A percentile compares a stretch with the other conserved stretches of the same genome.
Evolutionary conservation across 1,140 invertebrate genomes (phyloP).

Genomic region (Geopemphigus sp.): DNA sequence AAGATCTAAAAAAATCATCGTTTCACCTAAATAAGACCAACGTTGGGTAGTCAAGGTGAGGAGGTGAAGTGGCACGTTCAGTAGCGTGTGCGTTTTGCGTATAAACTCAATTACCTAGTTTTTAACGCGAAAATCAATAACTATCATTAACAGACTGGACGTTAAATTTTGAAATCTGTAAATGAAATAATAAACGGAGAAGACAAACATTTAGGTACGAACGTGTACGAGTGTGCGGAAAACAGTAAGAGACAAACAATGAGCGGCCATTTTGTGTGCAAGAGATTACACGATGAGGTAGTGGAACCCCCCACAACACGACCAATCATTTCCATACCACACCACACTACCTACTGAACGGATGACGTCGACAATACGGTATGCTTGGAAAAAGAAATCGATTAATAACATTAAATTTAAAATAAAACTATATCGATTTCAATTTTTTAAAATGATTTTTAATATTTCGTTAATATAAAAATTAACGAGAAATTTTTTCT

Average conservation of each 20-base stretch:
- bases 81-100: neutral
- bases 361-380: conserved; percentile 23
- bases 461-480: no score
- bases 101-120: neutral
- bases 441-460: no score
- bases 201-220: conserved; percentile 10
- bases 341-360: neutral
- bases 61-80: conserved; percentile 15
- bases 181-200: neutral
- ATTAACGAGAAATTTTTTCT: neutral
- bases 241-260: conserved; percentile 47
- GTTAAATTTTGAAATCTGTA: neutral
- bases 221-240: conserved; percentile 43
- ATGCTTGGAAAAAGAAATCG: conserved; percentile 29
- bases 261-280: conserved; percentile 45
- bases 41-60: conserved; percentile 30
- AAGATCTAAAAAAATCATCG: neutral
- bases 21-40: conserved; percentile 22
- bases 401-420: neutral
- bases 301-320: conserved; percentile 23
- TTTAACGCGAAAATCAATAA: conserved; percentile 5
- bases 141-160: neutral
- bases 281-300: conserved; percentile 26
- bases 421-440: neutral
- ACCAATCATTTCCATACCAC: neutral